These are phyloP conservation scores for Trichoplusia ni DNA, from an alignment of 1,140 invertebrate species.

Conservation along the genomic window DNA sequence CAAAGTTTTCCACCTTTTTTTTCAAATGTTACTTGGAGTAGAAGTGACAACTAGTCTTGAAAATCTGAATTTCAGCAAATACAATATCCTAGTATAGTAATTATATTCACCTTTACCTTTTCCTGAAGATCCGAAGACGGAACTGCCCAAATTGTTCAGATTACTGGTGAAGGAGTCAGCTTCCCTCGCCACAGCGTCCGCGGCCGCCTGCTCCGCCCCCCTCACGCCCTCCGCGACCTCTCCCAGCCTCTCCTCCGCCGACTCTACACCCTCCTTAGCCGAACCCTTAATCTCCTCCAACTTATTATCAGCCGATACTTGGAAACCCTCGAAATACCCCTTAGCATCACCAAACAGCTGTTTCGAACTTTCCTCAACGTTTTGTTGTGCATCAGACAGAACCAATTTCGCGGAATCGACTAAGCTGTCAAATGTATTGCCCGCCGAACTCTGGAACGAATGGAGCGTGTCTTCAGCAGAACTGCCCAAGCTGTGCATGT, in stretches of 20 bases:
- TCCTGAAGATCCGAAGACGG: slow-evolving; percentile 68
- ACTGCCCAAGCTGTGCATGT: slow-evolving; percentile 61
- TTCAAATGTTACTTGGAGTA: too few relatives aligned
- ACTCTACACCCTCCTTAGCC: slow-evolving; percentile 53
- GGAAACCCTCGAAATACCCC: slow-evolving; percentile 69
- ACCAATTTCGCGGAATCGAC: slow-evolving; percentile 64
- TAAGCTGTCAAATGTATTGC: slow-evolving; percentile 74
- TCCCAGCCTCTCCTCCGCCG: slow-evolving; percentile 51
- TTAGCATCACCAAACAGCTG: slow-evolving; percentile 64
- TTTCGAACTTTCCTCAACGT: slow-evolving; percentile 49
- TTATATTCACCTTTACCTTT: slow-evolving; percentile 59
- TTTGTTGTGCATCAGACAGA: slow-evolving; percentile 45
- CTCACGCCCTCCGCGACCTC: slow-evolving; percentile 46
- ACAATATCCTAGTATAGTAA: too few relatives aligned
- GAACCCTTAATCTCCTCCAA: slow-evolving; percentile 66
- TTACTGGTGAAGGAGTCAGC: slow-evolving; percentile 68
- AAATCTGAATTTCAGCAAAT: too few relatives aligned
- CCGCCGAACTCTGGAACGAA: slow-evolving; percentile 75
- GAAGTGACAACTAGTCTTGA: too few relatives aligned
- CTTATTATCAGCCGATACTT: slow-evolving; percentile 71
- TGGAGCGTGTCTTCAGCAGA: slow-evolving; percentile 71
- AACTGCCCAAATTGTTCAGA: slow-evolving; percentile 72
- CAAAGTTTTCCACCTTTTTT: too few relatives aligned
- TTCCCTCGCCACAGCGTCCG: slow-evolving; percentile 51
- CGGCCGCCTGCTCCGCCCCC: slow-evolving; percentile 48